Conservation (phyloP, 2,888 invertebrate genomes). For the Lepetodrilus schrolli region DNA sequence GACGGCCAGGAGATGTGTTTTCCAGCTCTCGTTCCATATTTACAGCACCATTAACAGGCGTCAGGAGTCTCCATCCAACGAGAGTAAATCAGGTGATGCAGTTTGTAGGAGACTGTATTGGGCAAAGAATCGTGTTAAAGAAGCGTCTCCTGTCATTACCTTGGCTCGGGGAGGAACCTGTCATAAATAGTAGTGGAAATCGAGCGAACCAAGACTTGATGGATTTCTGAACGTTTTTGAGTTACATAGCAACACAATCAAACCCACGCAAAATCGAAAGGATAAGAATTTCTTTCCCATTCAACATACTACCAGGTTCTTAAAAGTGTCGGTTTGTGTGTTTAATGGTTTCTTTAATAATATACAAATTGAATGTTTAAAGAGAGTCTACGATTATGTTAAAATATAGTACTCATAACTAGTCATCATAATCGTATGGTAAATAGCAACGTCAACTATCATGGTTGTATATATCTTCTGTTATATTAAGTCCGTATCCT, state of each 20-base stretch:
- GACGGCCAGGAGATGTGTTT: background rate
- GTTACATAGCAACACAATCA: background rate
- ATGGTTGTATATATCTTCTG: too few species aligned
- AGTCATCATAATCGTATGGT: too few species aligned
- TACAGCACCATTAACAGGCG: background rate
- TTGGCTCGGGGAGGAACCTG: background rate
- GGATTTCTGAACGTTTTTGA: background rate
- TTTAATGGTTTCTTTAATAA: too few species aligned
- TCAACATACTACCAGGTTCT: too few species aligned
- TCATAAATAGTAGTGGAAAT: background rate
- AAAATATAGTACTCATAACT: too few species aligned
- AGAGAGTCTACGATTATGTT: too few species aligned
- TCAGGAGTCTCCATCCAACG: background rate
- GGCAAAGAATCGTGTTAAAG: background rate
- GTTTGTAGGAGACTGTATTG: background rate
- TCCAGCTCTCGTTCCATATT: background rate
- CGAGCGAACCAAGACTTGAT: background rate
- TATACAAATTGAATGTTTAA: too few species aligned
- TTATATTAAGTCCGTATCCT: too few species aligned
- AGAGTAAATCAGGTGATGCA: background rate
- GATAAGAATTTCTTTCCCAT: too few species aligned
- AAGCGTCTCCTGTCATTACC: background rate
- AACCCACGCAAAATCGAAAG: too few species aligned
- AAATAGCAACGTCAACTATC: too few species aligned
- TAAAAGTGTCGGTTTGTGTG: too few species aligned